A percentile compares a stretch with the other conserved stretches of the same genome.
phyloP scores from a whole-genome alignment of 2,113 vertebrate genomes.

The Pristiophorus japonicus region DNA sequence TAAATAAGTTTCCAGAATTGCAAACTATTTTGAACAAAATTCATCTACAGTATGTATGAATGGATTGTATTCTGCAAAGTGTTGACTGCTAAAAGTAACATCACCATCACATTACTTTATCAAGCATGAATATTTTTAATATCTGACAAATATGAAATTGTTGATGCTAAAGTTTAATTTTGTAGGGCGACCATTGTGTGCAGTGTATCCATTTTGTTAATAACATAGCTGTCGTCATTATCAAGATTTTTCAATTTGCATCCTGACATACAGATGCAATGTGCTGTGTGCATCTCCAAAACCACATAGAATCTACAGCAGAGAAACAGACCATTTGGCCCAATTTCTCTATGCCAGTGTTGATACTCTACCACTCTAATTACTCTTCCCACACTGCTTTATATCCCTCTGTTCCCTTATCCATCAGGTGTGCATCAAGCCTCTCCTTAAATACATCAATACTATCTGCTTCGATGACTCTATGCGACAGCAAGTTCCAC shows the following conservation, averaged over 20 bases:
- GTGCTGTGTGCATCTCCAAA: background rate
- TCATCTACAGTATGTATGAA: background rate
- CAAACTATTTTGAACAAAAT: background rate
- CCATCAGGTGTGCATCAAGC: background rate
- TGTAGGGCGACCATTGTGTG: background rate
- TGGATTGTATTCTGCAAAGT: background rate
- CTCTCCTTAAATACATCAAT: background rate
- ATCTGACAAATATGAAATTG: background rate
- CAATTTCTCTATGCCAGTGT: background rate
- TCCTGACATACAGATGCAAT: background rate
- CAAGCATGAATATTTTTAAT: background rate
- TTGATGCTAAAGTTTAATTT: background rate
- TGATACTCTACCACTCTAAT: background rate
- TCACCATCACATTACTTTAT: background rate
- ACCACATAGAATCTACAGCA: background rate
- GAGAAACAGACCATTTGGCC: background rate
- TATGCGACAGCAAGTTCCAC: background rate
- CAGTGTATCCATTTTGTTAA: background rate
- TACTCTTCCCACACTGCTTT: background rate
- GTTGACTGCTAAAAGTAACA: background rate
- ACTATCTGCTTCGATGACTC: background rate
- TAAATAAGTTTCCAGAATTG: background rate
- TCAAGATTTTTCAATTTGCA: constrained; percentile 6
- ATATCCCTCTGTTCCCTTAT: background rate
- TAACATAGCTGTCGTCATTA: background rate